Base-by-base conservation (phyloP, 1,140 invertebrate species). In the Meteorus sp. region DNA sequence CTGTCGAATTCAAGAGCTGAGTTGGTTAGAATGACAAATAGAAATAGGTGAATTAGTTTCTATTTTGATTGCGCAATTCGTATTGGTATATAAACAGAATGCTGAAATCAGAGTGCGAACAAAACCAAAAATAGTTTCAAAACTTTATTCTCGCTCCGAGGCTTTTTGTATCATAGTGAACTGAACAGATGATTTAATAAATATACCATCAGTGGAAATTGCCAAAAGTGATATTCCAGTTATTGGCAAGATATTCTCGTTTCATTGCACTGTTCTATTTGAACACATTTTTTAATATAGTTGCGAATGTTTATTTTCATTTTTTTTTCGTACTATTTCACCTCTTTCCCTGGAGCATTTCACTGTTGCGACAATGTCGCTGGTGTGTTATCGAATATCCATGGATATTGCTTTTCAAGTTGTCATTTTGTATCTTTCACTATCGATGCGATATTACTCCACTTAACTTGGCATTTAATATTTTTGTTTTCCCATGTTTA, bases 181-280 rank as follows among this genome's bases (percentile, higher is more conserved):
- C 19, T 43, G 27, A 29, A n/a, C 23, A 29, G 22, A 20, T 29
- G 17, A 39, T 6, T 13, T 4, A 58, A 58, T 50, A 58, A 51
- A 58, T 51, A 51, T 51, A 43, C 43, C 25, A 51, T 9, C 9
- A 22, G 9, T 15, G 20, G 47, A 51, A 51, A 57, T 41, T 37
- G 31, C 35, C 9, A 58, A 8, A 39, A 58, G 29, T 37, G 47
- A 58, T 58, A 58, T 23, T 23, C n/a, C 56, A 58, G 43, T 51
- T 58, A 58, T 58, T 58, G 47, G 56, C 56, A 51, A 47, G 45
- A 58, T 25, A 51, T 58, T 31, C 47, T 43, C 56, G 37, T 51
- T 58, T 43, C 22, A 31, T 41, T 8, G 0, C 9, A 51, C 56
- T 2, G 56, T 50, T 59, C 33, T 59, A 53, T 59, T 13, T 50